phyloP scores from a whole-genome alignment of 2,113 vertebrate genomes.

The Colossoma macropomum region DNA sequence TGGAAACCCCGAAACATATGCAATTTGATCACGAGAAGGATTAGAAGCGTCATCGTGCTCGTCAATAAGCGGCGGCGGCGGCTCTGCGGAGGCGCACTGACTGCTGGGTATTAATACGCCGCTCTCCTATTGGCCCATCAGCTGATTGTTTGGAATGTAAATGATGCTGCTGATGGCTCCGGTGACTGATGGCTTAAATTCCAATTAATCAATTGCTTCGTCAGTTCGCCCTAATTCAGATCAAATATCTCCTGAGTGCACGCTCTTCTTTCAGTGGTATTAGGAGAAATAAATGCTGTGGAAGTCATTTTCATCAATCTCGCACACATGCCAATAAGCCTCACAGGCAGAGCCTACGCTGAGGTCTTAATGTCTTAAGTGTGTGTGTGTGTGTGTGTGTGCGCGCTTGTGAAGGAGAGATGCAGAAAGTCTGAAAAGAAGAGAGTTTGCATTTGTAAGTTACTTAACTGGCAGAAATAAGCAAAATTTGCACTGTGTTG shows the following conservation, averaged over 20 bases:
- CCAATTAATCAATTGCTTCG: slow-evolving; percentile 98
- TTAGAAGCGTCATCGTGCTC: slow-evolving; percentile 80
- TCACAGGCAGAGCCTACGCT: slow-evolving; percentile 70
- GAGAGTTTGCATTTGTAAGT: background rate
- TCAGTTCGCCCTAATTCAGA: slow-evolving; percentile 97
- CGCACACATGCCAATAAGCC: slow-evolving; percentile 82
- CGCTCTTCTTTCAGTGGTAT: slow-evolving; percentile 84
- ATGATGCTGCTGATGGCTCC: slow-evolving; percentile 92
- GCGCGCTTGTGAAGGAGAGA: slow-evolving; percentile 8
- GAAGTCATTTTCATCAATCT: slow-evolving; percentile 92
- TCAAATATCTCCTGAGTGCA: slow-evolving; percentile 93
- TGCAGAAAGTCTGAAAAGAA: background rate
- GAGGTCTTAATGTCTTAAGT: slow-evolving; percentile 79
- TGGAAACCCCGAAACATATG: slow-evolving; percentile 79
- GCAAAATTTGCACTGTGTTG: no score
- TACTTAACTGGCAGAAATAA: no score
- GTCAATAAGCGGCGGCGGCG: slow-evolving; percentile 81
- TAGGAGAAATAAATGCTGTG: slow-evolving; percentile 92
- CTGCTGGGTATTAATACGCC: slow-evolving; percentile 85
- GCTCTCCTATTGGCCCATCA: slow-evolving; percentile 86
- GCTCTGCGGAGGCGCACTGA: slow-evolving; percentile 83
- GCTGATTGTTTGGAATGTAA: slow-evolving; percentile 97
- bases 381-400: slow-evolving; percentile 43
- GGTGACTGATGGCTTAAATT: slow-evolving; percentile 97
- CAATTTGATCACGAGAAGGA: slow-evolving; percentile 77